These are phyloP conservation scores for Chrysomela aeneicollis DNA, from an alignment of 2,888 invertebrate genomes.

Conservation along the genomic window DNA sequence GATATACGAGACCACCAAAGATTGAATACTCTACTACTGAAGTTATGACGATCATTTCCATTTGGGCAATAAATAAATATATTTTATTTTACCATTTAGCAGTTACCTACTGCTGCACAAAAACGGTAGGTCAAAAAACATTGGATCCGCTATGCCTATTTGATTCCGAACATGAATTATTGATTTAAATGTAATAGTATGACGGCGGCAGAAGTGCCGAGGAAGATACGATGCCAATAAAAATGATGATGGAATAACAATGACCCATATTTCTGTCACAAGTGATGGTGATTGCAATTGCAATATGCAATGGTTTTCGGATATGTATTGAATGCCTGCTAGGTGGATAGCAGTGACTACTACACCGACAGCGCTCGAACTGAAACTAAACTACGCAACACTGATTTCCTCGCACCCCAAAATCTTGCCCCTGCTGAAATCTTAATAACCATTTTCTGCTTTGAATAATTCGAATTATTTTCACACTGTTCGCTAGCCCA, in stretches of 20 bases:
- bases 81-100: slow-evolving; percentile 7
- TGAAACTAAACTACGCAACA: too few relatives aligned
- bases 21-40: too few relatives aligned
- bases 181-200: slow-evolving; percentile 25
- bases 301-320: slow-evolving; percentile 28
- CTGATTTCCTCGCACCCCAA: too few relatives aligned
- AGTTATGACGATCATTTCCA: background rate
- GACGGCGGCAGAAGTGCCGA: slow-evolving; percentile 28
- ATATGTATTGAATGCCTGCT: slow-evolving; percentile 21
- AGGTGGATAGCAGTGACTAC: slow-evolving; percentile 30
- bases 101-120: slow-evolving; percentile 3
- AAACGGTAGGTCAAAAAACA: slow-evolving; percentile 5
- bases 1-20: too few relatives aligned
- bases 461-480: too few relatives aligned
- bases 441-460: too few relatives aligned
- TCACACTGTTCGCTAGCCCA: too few relatives aligned
- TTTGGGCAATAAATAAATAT: background rate
- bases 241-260: slow-evolving; percentile 34
- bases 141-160: slow-evolving; percentile 11
- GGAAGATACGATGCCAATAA: slow-evolving; percentile 19
- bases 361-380: slow-evolving; percentile 4
- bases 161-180: slow-evolving; percentile 26
- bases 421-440: too few relatives aligned
- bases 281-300: slow-evolving; percentile 25
- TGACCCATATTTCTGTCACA: slow-evolving; percentile 39